Percentiles rank a stretch among this genome's conserved stretches.
phyloP scores from a whole-genome alignment of 2,113 vertebrate species.

The Pimephales promelas region DNA sequence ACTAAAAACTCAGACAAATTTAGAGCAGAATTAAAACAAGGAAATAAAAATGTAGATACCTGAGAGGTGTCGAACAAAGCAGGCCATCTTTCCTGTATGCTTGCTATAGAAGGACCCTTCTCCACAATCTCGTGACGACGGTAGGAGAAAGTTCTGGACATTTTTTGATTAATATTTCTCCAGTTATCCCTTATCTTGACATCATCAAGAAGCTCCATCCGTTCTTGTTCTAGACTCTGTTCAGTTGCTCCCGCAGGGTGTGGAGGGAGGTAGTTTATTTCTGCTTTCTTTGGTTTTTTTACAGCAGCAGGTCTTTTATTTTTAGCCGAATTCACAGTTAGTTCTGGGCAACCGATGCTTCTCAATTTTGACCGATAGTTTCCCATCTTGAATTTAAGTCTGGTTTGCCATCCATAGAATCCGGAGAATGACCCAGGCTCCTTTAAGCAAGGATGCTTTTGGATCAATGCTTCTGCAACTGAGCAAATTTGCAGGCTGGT shows the following conservation, averaged over 20 bases:
- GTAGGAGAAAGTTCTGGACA: not conserved
- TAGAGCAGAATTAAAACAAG: not conserved
- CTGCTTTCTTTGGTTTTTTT: not conserved
- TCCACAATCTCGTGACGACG: not conserved
- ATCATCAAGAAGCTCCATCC: not conserved
- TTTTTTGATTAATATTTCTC: not conserved
- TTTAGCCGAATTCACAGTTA: not conserved
- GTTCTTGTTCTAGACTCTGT: not conserved
- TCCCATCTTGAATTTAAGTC: not conserved
- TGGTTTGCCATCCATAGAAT: slow-evolving; percentile 13
- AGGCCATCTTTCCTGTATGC: not conserved
- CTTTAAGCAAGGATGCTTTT: slow-evolving; percentile 18
- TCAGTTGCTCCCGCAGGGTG: not conserved
- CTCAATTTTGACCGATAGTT: not conserved
- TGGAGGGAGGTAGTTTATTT: not conserved
- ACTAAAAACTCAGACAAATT: not conserved
- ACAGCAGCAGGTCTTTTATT: not conserved
- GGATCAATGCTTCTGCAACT: slow-evolving; percentile 26
- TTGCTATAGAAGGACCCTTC: not conserved
- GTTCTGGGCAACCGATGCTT: not conserved
- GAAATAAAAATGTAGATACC: not conserved
- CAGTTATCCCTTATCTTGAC: not conserved
- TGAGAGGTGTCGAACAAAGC: not conserved
- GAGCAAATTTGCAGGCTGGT: not conserved
- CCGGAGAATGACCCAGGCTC: slow-evolving; percentile 28